Evolutionary conservation across 2,113 vertebrate genomes (phyloP), one percentile per base, ranked within the genome.

Genomic region (Spermophilus dauricus): DNA sequence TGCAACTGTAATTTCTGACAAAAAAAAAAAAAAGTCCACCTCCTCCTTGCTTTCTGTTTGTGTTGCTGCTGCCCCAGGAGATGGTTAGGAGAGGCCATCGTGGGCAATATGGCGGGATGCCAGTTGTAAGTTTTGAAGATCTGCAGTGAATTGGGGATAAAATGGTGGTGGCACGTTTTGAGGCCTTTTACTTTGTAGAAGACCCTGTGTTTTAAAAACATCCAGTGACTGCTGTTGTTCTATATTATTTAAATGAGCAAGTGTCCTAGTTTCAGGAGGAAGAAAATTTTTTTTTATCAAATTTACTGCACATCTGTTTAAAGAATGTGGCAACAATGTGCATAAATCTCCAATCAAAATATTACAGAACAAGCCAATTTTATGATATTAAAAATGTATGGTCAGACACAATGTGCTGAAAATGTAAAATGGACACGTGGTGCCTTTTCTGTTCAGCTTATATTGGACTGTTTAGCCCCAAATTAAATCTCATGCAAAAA

Each of bases 181-280:
- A 90, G 72, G 53, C 8, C 82, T 94, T 94, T 97, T 92, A 67
- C 83, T 95, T 92, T 84, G 45, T 56, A 90, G 85, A 95, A 32
- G 30, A 85, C 45, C 58, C 51, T 20, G 56, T 92, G 45, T 93
- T 95, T 96, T 91, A 90, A 65, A 96, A 97, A 95, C 70, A 96
- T 97, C 96, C 89, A 80, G 86, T 94, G 93, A 95, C 92, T 96
- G 61, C 92, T 96, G 84, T 95, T 97, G 95, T 89, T 96, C 24
- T 95, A 10, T 97, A 96, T 98, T 97, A 98, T 97, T 98, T 94
- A 97, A 98, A 98, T 97, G 94, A 97, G 96, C 39, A 76, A 94
- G 95, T 97, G 92, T 96, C 97, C 94, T 96, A 97, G 95, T 95
- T 97, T 96, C 89, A 89, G 72, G 58, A 96, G 83, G 87, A 95